Percentiles rank a stretch among this genome's conserved stretches.
Conservation (phyloP, 2,888 invertebrate species). For the Atethmia centrago region DNA sequence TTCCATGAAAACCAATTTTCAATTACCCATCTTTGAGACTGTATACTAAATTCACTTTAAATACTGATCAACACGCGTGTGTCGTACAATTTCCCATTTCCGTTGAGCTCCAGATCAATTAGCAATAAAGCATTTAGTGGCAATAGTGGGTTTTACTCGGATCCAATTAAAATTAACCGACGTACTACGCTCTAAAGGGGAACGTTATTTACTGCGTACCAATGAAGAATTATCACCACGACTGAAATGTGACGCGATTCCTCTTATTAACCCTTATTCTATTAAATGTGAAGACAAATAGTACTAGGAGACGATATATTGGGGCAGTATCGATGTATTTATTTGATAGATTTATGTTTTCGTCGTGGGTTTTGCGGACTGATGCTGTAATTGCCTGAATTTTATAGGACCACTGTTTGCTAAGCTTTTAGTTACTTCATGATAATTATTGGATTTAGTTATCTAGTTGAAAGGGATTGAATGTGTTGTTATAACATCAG, state of each 20-base stretch:
- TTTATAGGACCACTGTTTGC: conserved; percentile 21
- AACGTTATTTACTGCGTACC: conserved; percentile 71
- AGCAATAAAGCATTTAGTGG: conserved; percentile 77
- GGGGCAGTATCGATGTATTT: conserved; percentile 55
- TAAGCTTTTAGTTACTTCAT: conserved; percentile 11
- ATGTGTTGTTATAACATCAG: too few relatives aligned
- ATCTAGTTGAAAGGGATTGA: conserved; percentile 10
- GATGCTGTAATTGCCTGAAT: conserved; percentile 43
- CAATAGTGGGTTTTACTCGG: conserved; percentile 76
- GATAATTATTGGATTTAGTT: conserved; percentile 19
- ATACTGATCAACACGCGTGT: conserved; percentile 62
- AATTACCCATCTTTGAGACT: conserved; percentile 12
- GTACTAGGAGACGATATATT: conserved; percentile 48
- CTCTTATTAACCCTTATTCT: conserved; percentile 61
- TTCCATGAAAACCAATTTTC: conserved; percentile 13
- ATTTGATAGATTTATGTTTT: conserved; percentile 58
- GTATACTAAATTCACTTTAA: conserved; percentile 45
- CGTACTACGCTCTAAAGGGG: conserved; percentile 68
- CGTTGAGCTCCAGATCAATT: conserved; percentile 73
- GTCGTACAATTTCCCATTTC: conserved; percentile 64
- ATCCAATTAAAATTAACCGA: conserved; percentile 79
- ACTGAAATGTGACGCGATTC: conserved; percentile 62
- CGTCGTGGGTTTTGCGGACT: conserved; percentile 26
- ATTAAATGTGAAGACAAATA: conserved; percentile 60
- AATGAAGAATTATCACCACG: conserved; percentile 64